Conservation (phyloP, 2,888 invertebrate genomes). For the Platerodrilus igneus region DNA sequence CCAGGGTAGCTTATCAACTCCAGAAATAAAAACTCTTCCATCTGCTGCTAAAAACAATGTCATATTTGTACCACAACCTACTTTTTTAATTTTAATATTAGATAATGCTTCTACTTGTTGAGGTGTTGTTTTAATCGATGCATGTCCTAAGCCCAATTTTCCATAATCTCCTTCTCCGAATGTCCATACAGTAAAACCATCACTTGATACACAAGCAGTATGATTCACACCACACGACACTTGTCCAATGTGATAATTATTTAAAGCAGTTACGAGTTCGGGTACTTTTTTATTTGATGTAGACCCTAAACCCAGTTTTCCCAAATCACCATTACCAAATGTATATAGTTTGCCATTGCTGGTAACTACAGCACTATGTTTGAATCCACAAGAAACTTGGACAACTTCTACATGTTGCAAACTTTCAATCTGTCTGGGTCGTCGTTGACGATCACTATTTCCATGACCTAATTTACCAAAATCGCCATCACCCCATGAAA, state of each 20-base stretch:
- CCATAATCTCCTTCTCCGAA: slow-evolving; percentile 65
- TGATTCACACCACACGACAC: slow-evolving; percentile 63
- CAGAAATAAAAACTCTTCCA: slow-evolving; percentile 59
- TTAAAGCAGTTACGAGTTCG: slow-evolving; percentile 52
- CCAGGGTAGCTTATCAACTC: slow-evolving; percentile 57
- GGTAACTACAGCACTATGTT: slow-evolving; percentile 62
- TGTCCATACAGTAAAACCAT: slow-evolving; percentile 58
- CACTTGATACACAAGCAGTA: slow-evolving; percentile 56
- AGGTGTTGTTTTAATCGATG: slow-evolving; percentile 48
- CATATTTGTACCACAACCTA: slow-evolving; percentile 61
- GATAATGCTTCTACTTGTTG: slow-evolving; percentile 54
- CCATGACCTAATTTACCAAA: slow-evolving; percentile 64
- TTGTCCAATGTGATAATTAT: slow-evolving; percentile 51
- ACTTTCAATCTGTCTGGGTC: slow-evolving; percentile 60
- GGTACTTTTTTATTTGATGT: slow-evolving; percentile 60
- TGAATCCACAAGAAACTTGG: slow-evolving; percentile 59
- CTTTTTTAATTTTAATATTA: slow-evolving; percentile 54
- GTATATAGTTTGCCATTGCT: slow-evolving; percentile 60
- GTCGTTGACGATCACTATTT: slow-evolving; percentile 58
- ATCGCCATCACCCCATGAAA: slow-evolving; percentile 64
- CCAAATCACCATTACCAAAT: slow-evolving; percentile 63
- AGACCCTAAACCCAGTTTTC: slow-evolving; percentile 56
- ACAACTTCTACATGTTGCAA: slow-evolving; percentile 58
- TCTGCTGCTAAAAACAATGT: slow-evolving; percentile 58
- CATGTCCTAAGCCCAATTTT: slow-evolving; percentile 53